A percentile compares a stretch with the other conserved stretches of the same genome.
Evolutionary conservation across 2,113 vertebrate genomes (phyloP).

Genomic region (Acrocephalus kingi): DNA sequence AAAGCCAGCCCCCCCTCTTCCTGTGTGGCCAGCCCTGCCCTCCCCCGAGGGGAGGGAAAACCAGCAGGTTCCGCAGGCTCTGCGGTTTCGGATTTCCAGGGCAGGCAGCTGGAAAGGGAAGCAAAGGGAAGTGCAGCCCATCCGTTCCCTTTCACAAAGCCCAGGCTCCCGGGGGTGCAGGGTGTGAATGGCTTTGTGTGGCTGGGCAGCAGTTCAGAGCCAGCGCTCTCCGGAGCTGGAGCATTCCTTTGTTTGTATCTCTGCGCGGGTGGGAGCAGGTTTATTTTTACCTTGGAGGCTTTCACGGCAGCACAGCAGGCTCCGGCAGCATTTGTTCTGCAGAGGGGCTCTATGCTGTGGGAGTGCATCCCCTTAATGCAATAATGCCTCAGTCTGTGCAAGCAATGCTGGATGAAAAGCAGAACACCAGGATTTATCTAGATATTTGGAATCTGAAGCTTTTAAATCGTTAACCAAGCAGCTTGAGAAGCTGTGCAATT

Average conservation of each 20-base stretch:
- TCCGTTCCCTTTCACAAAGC: not conserved
- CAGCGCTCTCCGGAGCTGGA: not conserved
- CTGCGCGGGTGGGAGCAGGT: not conserved
- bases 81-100: not conserved
- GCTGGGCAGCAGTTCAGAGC: not conserved
- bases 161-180: not conserved
- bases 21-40: not conserved
- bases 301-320: conserved; percentile 29
- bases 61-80: not conserved
- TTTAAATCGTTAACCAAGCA: conserved; percentile 41
- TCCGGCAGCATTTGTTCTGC: not conserved
- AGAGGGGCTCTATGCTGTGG: not conserved
- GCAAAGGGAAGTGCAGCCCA: not conserved
- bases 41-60: not conserved
- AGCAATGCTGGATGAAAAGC: not conserved
- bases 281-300: conserved; percentile 61
- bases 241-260: conserved; percentile 27
- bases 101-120: not conserved
- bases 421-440: not conserved
- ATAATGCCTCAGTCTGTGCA: not conserved
- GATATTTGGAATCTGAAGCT: not conserved
- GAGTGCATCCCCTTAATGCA: not conserved
- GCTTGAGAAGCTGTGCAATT: not conserved
- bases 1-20: not conserved
- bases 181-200: conserved; percentile 3